Evolutionary conservation across 2,888 invertebrate genomes (phyloP).

Genomic region (Protonemura montana): DNA sequence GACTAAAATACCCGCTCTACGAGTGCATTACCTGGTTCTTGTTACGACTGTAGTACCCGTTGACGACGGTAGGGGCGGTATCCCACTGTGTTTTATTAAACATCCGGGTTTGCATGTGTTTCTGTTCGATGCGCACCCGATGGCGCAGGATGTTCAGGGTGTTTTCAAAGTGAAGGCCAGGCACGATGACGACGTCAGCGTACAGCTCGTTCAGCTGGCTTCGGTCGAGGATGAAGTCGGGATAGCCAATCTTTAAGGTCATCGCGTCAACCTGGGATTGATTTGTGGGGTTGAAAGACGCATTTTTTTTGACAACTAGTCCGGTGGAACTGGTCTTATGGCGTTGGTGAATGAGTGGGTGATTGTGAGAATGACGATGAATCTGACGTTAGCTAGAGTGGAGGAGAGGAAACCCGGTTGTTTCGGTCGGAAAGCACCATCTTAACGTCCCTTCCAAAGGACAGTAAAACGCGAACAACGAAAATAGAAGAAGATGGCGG

Average conservation of each 20-base stretch:
- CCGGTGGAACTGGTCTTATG: too few species aligned
- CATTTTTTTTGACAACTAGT: too few species aligned
- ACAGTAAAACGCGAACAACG: too few species aligned
- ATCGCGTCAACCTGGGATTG: slow-evolving; percentile 87
- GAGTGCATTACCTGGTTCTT: slow-evolving; percentile 96
- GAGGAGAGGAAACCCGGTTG: too few species aligned
- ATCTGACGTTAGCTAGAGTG: too few species aligned
- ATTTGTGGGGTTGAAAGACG: too few species aligned
- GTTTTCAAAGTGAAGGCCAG: slow-evolving; percentile 82
- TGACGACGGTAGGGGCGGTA: slow-evolving; percentile 88
- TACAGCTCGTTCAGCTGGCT: slow-evolving; percentile 79
- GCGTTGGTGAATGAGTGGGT: too few species aligned
- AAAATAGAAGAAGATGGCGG: too few species aligned
- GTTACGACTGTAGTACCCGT: slow-evolving; percentile 94
- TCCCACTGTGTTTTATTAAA: slow-evolving; percentile 86
- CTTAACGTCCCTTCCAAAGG: too few species aligned
- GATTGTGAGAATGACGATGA: too few species aligned
- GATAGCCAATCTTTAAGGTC: slow-evolving; percentile 90
- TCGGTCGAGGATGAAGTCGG: slow-evolving; percentile 82
- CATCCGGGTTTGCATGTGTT: slow-evolving; percentile 68
- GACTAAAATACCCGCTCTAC: too few species aligned
- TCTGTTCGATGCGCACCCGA: slow-evolving; percentile 76
- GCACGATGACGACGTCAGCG: slow-evolving; percentile 68
- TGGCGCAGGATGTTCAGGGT: slow-evolving; percentile 78
- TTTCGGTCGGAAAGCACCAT: too few species aligned